Conservation (phyloP, 1,140 invertebrate genomes). For the Carposina sasakii region DNA sequence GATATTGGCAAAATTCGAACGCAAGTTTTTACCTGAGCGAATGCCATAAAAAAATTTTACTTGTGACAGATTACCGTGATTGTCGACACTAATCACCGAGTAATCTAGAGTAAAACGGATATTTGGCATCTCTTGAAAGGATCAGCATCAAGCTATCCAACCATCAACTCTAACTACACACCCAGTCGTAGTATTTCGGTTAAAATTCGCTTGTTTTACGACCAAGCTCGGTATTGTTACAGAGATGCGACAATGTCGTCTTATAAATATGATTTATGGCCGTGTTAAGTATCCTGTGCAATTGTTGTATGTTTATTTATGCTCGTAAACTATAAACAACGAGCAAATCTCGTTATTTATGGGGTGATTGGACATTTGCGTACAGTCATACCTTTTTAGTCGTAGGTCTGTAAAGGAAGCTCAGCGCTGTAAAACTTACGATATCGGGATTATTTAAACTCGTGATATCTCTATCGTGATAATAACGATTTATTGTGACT, state of each 20-base stretch:
- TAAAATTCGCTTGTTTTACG: constrained; percentile 39
- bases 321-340: constrained; percentile 67
- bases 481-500: too few relatives aligned
- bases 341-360: constrained; percentile 70
- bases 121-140: constrained; percentile 20
- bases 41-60: too few relatives aligned
- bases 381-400: constrained; percentile 36
- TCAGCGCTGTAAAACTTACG: not conserved
- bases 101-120: constrained; percentile 31
- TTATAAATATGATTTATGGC: constrained; percentile 67
- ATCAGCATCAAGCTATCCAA: constrained; percentile 21
- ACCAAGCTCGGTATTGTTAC: constrained; percentile 34
- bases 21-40: too few relatives aligned
- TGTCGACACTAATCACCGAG: constrained; percentile 39
- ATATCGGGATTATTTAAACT: not conserved
- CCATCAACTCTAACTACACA: constrained; percentile 16
- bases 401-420: not conserved
- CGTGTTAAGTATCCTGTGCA: constrained; percentile 67
- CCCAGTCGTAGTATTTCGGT: constrained; percentile 24
- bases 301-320: constrained; percentile 70
- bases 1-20: too few relatives aligned
- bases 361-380: constrained; percentile 57
- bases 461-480: too few relatives aligned
- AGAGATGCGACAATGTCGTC: constrained; percentile 64
- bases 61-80: constrained; percentile 27